phyloP scores from a whole-genome alignment of 2,888 invertebrate species.

The Saturnia pavonia region DNA sequence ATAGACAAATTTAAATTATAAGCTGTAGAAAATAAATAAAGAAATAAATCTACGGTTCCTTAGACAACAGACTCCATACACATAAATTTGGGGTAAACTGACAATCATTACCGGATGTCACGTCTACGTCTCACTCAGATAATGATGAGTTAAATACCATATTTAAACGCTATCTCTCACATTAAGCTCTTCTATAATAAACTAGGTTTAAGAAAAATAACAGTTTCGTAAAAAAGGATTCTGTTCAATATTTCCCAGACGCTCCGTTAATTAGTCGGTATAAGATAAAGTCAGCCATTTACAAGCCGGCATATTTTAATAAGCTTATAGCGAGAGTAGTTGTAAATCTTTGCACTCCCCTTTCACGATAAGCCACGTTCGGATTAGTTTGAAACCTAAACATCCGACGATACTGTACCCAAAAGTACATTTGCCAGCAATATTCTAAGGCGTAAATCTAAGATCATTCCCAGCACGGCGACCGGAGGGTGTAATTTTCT shows the following conservation, averaged over 20 bases:
- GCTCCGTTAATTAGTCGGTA: not conserved
- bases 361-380: conserved; percentile 29
- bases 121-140: too few species aligned
- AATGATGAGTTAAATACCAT: too few species aligned
- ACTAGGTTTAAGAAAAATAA: not conserved
- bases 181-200: not conserved
- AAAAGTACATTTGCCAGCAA: conserved; percentile 15
- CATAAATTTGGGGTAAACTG: too few species aligned
- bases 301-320: conserved; percentile 7
- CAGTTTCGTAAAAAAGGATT: not conserved
- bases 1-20: too few species aligned
- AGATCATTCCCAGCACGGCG: conserved; percentile 24
- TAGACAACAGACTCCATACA: too few species aligned
- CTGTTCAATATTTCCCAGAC: not conserved
- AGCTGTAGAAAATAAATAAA: too few species aligned
- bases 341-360: conserved; percentile 20
- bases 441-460: conserved; percentile 15
- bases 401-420: conserved; percentile 26
- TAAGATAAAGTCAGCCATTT: not conserved
- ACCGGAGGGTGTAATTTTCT: conserved; percentile 50
- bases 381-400: conserved; percentile 35
- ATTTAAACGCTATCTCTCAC: not conserved
- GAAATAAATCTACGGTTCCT: too few species aligned
- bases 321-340: conserved; percentile 12
- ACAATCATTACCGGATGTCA: too few species aligned